These are phyloP conservation scores for Cryptops parisi DNA, from an alignment of 2,888 invertebrate genomes.

Conservation along the genomic window DNA sequence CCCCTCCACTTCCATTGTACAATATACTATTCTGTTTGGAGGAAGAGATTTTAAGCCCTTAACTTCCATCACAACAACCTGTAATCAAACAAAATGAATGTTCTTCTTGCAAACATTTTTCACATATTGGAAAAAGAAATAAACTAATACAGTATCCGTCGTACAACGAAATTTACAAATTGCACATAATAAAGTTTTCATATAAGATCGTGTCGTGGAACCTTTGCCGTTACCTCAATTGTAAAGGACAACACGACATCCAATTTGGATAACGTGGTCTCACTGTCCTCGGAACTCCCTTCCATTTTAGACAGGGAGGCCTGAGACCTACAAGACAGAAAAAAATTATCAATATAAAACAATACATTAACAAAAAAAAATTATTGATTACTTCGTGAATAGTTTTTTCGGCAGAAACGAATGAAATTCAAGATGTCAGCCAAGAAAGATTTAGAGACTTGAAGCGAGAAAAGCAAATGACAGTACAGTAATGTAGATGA, in stretches of 20 bases:
- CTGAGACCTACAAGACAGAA: conserved; percentile 22
- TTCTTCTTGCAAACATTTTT: too few species aligned
- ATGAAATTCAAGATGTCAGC: too few species aligned
- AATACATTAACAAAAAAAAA: neutral
- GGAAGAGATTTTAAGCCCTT: conserved; percentile 93
- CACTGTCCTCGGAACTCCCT: conserved; percentile 86
- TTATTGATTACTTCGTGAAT: neutral
- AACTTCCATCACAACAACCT: conserved; percentile 99
- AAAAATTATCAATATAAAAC: neutral
- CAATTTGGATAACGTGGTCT: conserved; percentile 90
- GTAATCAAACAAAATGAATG: conserved; percentile 19
- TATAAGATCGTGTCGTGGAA: neutral
- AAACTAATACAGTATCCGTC: too few species aligned
- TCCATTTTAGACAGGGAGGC: conserved; percentile 52
- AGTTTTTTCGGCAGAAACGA: too few species aligned
- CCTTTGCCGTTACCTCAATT: conserved; percentile 55
- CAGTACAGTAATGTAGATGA: too few species aligned
- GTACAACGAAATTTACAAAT: conserved; percentile 24
- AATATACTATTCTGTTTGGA: conserved; percentile 96
- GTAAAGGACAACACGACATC: conserved; percentile 96
- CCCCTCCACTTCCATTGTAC: conserved; percentile 99
- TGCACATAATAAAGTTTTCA: neutral
- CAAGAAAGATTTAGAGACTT: too few species aligned
- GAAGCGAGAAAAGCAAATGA: too few species aligned
- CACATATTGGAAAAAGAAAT: too few species aligned